phyloP scores from a whole-genome alignment of 2,113 vertebrate genomes.

The Bos javanicus region DNA sequence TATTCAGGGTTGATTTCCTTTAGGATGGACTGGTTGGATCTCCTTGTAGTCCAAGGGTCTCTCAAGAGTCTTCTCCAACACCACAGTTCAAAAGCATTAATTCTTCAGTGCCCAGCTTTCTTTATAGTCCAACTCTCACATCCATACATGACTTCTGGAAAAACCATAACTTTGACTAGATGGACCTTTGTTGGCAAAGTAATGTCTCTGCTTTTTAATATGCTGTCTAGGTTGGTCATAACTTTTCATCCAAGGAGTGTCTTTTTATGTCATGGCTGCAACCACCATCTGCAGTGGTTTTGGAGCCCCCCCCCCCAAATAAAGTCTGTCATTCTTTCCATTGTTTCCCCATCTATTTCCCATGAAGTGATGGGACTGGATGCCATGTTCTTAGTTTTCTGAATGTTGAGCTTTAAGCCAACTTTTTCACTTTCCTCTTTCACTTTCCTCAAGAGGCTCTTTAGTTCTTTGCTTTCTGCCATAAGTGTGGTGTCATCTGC shows the following conservation, averaged over 20 bases:
- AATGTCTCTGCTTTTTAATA: neutral
- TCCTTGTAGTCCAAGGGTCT: neutral
- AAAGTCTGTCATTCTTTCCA: neutral
- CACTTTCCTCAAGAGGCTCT: neutral
- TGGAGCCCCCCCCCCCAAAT: neutral
- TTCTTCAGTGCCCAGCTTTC: neutral
- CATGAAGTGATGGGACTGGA: neutral
- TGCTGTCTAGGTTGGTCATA: neutral
- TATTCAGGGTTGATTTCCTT: neutral
- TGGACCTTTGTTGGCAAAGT: fast-evolving
- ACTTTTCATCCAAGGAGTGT: neutral
- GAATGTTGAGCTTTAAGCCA: neutral
- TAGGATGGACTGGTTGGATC: neutral
- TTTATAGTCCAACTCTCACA: neutral
- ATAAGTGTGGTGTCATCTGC: neutral
- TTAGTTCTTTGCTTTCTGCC: neutral
- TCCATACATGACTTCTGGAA: neutral
- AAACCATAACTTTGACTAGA: neutral
- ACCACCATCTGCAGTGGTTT: neutral
- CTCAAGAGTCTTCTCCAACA: neutral
- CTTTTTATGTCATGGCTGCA: neutral
- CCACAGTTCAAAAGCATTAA: neutral
- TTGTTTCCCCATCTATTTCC: neutral
- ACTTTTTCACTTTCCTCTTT: neutral
- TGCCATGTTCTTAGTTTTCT: neutral